These are phyloP conservation scores for Tetragnatha montana DNA, from an alignment of 2,888 invertebrate species.

Conservation along the genomic window DNA sequence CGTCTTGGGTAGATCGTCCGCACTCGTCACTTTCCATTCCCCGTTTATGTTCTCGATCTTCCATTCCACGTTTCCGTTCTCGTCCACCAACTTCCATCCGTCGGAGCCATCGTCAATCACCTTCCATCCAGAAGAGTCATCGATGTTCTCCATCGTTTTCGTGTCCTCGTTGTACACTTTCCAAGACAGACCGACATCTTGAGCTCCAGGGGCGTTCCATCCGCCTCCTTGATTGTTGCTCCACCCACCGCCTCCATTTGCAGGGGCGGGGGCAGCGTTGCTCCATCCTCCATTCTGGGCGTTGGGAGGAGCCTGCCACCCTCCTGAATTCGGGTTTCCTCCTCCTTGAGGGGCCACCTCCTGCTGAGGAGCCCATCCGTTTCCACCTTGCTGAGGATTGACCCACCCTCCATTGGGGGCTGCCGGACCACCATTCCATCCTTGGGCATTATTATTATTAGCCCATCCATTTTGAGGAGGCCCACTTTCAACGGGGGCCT, in stretches of 20 bases:
- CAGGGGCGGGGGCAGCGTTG: constrained; percentile 6
- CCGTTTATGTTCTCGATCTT: constrained; percentile 67
- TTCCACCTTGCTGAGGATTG: constrained; percentile 19
- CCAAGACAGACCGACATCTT: constrained; percentile 49
- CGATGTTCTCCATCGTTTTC: constrained; percentile 62
- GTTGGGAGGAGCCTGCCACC: constrained; percentile 3
- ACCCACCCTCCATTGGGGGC: constrained; percentile 13
- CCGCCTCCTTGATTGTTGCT: constrained; percentile 22
- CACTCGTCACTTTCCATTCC: constrained; percentile 66
- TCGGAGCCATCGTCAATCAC: constrained; percentile 64
- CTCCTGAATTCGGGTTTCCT: constrained; percentile 27
- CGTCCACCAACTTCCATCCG: constrained; percentile 65
- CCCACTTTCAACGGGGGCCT: constrained; percentile 5
- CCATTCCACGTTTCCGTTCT: constrained; percentile 67
- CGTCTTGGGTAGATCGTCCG: constrained; percentile 47
- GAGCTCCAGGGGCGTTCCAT: constrained; percentile 26
- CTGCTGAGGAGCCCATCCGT: constrained; percentile 38
- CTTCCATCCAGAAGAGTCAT: constrained; percentile 64
- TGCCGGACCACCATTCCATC: constrained; percentile 19
- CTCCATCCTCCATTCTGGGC: constrained; percentile 24
- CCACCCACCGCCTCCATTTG: constrained; percentile 15
- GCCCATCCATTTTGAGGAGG: constrained; percentile 39
- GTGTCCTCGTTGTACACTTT: constrained; percentile 67
- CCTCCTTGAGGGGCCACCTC: neutral
- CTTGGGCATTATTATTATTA: neutral